Base-by-base conservation (phyloP, 2,797 vertebrate species). In the Enteromius viviparus region DNA sequence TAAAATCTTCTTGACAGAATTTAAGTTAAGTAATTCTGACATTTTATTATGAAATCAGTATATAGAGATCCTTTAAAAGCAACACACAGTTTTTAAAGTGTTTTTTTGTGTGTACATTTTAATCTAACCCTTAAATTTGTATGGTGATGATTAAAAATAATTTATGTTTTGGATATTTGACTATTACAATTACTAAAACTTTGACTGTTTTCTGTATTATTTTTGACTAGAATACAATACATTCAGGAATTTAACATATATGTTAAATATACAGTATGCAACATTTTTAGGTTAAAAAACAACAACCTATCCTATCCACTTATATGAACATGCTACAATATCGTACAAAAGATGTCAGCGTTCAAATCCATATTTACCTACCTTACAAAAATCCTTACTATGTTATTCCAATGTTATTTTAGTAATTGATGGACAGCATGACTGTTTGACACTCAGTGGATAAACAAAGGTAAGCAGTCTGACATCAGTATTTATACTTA, bases 401-500 rank as follows among this genome's bases (percentile, higher is more conserved):
- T n/a, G 32, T 53, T 68, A 66, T 32, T 68, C 72, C 81, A 76
- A 6, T 58, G 47, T 65, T 45, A 14, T 17, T 10, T 47, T 55
- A 58, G 23, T n/a, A 68, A 69, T 4, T 55, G 34, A 17, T 47
- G 12, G 4, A 68, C 26, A 82, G 37, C 47, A 76, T 82, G 72
- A 45, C 49, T 62, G 68, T 40, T 76, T 76, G 49, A 58, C 11
- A 68, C 47, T 69, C 62, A 42, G 71, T 17, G 72, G 51, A 82
- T 62, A 69, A 82, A 76, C 32, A 68, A 47, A 53, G 34, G 47
- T 21, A 53, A 76, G 72, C 37, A 49, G 72, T 15, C 81, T 82
- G 71, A 82, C 81, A 82, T 82, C 72, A 76, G 81, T 82, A 82
- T 82, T 82, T 82, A 82, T 82, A 82, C 17, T 21, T 42, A 19